These are phyloP conservation scores for Drosophila cognata DNA, from an alignment of 2,888 invertebrate species.

Conservation along the genomic window DNA sequence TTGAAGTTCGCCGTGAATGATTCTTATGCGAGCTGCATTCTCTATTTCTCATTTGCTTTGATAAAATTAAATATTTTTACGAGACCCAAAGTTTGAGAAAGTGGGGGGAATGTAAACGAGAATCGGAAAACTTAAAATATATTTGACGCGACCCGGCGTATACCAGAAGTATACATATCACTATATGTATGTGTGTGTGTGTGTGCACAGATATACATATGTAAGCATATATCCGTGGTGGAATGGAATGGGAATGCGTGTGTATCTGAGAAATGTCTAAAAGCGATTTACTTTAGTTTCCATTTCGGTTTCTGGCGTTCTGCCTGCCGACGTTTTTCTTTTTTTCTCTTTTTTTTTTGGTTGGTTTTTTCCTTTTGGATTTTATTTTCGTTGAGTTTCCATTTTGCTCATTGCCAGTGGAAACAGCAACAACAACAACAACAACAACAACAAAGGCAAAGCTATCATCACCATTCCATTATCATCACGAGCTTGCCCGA, in stretches of 20 bases:
- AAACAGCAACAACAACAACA: conserved; percentile 1
- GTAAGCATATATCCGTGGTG: conserved; percentile 14
- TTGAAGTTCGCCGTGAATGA: conserved; percentile 49
- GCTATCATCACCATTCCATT: conserved; percentile 68
- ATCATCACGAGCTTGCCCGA: conserved; percentile 62
- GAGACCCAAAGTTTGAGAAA: conserved; percentile 34
- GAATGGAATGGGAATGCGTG: conserved; percentile 45
- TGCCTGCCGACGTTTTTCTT: conserved; percentile 22
- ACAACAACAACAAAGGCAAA: conserved; percentile 22
- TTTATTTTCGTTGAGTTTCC: conserved; percentile 71
- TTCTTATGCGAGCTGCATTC: conserved; percentile 19
- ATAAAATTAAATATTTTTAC: conserved; percentile 74
- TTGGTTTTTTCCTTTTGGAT: conserved; percentile 29
- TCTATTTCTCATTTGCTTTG: conserved; percentile 40
- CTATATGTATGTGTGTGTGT: background rate
- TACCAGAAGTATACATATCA: conserved; percentile 6
- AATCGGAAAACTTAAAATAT: conserved; percentile 69
- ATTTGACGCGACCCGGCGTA: conserved; percentile 43
- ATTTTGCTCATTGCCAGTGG: conserved; percentile 52
- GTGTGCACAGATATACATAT: conserved; percentile 6
- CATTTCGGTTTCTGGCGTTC: conserved; percentile 56
- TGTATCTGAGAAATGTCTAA: conserved; percentile 62
- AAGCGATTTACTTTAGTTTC: conserved; percentile 69
- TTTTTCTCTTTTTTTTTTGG: conserved; percentile 17
- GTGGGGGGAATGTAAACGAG: conserved; percentile 32